Conservation (phyloP, 2,888 invertebrate species). For the Melanchra persicariae region DNA sequence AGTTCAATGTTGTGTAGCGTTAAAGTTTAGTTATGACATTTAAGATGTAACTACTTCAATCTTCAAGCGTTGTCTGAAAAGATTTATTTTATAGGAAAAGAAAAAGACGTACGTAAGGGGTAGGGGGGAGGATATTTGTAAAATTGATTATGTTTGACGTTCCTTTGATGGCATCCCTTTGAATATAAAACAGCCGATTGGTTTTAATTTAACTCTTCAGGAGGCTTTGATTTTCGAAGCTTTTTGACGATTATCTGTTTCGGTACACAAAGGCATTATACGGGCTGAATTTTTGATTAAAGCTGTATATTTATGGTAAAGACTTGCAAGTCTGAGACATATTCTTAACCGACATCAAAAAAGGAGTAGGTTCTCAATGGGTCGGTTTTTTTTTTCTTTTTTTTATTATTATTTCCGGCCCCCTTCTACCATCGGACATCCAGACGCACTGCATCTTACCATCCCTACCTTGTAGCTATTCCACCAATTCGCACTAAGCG, state of each 20-base stretch:
- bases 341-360: too few species aligned
- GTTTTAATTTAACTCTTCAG: slow-evolving; percentile 86
- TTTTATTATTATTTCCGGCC: too few species aligned
- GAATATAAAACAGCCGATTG: slow-evolving; percentile 80
- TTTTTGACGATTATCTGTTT: slow-evolving; percentile 80
- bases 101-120: slow-evolving; percentile 77
- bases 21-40: slow-evolving; percentile 45
- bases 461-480: too few species aligned
- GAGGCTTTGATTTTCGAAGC: slow-evolving; percentile 75
- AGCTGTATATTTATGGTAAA: neutral
- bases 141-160: slow-evolving; percentile 90
- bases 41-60: slow-evolving; percentile 43
- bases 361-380: too few species aligned
- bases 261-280: slow-evolving; percentile 76
- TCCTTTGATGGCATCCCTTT: slow-evolving; percentile 83
- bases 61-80: slow-evolving; percentile 76
- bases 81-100: slow-evolving; percentile 85
- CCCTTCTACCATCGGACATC: too few species aligned
- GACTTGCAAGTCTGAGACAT: neutral
- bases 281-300: neutral
- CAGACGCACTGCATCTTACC: too few species aligned
- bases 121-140: slow-evolving; percentile 83
- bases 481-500: too few species aligned
- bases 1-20: slow-evolving; percentile 38
- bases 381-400: too few species aligned